phyloP scores from a whole-genome alignment of 2,888 invertebrate species.

The Nesidiocoris tenuis region DNA sequence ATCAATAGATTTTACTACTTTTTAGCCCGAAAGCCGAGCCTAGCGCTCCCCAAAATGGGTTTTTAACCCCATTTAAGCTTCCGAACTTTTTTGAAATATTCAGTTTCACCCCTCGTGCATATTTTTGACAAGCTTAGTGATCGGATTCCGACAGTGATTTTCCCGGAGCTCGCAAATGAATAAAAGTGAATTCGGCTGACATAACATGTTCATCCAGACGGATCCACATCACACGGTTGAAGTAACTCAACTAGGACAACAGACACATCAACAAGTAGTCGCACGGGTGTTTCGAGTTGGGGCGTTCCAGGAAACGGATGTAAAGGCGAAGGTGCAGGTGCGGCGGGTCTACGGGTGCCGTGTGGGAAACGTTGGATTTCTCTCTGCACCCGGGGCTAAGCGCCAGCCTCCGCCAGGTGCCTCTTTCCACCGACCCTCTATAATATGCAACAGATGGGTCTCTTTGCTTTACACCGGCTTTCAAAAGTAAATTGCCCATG shows the following conservation, averaged over 20 bases:
- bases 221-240: not conserved
- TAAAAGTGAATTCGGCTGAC: too few species aligned
- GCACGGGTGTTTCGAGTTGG: not conserved
- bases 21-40: too few species aligned
- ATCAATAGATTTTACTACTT: too few species aligned
- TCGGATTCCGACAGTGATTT: too few species aligned
- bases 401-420: not conserved
- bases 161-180: too few species aligned
- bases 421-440: not conserved
- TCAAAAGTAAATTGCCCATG: not conserved
- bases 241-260: constrained; percentile 2
- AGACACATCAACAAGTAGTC: constrained; percentile 12
- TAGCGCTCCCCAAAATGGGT: too few species aligned
- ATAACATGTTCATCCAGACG: not conserved
- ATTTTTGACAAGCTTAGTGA: too few species aligned
- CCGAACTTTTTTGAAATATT: too few species aligned
- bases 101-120: too few species aligned
- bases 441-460: not conserved
- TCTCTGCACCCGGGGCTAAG: not conserved
- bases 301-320: not conserved
- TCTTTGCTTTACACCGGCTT: not conserved
- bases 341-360: not conserved
- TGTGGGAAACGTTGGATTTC: not conserved
- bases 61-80: too few species aligned
- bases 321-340: not conserved